Base-by-base conservation (phyloP, 2,797 vertebrate species). In the Corythornis leucogaster region DNA sequence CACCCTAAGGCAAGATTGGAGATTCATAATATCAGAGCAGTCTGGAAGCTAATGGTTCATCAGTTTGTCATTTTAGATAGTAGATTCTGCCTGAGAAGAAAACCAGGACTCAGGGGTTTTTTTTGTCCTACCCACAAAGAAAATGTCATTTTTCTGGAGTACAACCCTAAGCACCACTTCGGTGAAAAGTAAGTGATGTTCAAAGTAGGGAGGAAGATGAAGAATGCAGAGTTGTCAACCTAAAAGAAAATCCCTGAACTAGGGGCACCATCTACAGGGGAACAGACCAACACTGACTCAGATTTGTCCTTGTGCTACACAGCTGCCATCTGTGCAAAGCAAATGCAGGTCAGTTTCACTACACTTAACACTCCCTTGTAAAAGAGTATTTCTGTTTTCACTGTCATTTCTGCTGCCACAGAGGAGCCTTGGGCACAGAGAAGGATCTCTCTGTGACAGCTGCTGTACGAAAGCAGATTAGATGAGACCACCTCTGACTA, bases 181-280 rank as follows among this genome's bases (percentile, higher is more conserved):
- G 30, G 48, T 18, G 26, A 84, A 87, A 86, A 50, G 12, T 51
- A 86, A 50, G 12, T 48, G 61, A 69, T 59, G 33, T 87, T 80
- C 25, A 55, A 42, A 84, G 38, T 3, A 5, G 46, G 55, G 79
- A 92, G 45, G 51, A 91, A 78, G 53, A 77, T 87, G 66, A 77
- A 40, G 58, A 46, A 82, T 83, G 74, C 45, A 66, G 70, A 43
- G 7, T 1, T 85, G 64, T 48, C 54, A 89, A 80, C 71, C 90
- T 38, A 38, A 91, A 90, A 92, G 50, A 90, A 30, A 88, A 96
- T 90, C 83, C 61, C 83, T 94, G 90, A 93, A 95, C 71, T 82
- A 82, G 90, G 75, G 95, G 94, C 96, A 96, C 95, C 96, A 94
- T 96, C 95, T 96, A 94, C 96, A 96, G 95, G 95, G 94, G 91